Conservation (phyloP, 2,888 invertebrate species). For the Heliconius cydno region DNA sequence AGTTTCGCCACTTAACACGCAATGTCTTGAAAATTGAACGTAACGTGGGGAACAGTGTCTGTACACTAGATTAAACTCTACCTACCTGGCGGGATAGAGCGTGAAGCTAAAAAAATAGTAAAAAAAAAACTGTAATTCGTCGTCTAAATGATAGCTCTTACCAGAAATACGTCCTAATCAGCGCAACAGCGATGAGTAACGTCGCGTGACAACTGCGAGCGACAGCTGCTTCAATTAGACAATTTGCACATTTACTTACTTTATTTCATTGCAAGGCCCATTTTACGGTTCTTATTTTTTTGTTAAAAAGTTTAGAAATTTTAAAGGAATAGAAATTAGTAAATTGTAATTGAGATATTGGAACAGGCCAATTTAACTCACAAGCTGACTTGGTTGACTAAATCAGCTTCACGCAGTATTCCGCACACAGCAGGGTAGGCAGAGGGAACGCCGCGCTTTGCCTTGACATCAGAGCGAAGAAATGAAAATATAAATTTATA, state of each 20-base stretch:
- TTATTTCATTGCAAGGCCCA: constrained; percentile 2
- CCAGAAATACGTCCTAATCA: constrained; percentile 22
- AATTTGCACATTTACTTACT: constrained; percentile 34
- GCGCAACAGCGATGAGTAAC: constrained; percentile 23
- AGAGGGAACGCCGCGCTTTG: too few species aligned
- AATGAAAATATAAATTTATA: too few species aligned
- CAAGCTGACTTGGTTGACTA: too few species aligned
- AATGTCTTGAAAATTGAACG: neutral
- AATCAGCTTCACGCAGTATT: too few species aligned
- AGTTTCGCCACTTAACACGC: neutral
- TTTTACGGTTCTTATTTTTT: neutral
- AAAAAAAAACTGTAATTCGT: neutral
- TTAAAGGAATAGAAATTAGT: too few species aligned
- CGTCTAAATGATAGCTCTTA: neutral
- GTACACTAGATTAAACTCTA: neutral
- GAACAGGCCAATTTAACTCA: too few species aligned
- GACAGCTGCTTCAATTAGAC: constrained; percentile 36
- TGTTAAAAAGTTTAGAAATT: too few species aligned
- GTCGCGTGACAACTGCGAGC: constrained; percentile 32
- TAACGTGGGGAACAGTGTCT: neutral
- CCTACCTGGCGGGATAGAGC: too few species aligned
- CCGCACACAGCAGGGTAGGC: too few species aligned
- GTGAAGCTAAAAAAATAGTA: too few species aligned
- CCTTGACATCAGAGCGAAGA: too few species aligned
- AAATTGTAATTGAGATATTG: too few species aligned